A percentile compares a stretch with the other conserved stretches of the same genome.
These are phyloP conservation scores for Coelinius sp. DNA, from an alignment of 2,888 invertebrate genomes.

Conservation along the genomic window DNA sequence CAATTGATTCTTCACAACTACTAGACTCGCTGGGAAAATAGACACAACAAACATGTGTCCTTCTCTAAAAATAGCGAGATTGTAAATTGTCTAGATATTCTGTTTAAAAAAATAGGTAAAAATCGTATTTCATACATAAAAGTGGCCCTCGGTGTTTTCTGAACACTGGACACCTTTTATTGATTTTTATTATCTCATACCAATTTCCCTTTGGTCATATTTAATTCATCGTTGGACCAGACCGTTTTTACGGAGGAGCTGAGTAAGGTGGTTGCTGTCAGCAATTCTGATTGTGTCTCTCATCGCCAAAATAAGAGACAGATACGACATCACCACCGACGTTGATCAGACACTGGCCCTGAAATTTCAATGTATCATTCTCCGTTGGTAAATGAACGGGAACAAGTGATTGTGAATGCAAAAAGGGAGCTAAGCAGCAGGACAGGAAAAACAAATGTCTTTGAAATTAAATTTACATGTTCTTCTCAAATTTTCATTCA, in stretches of 20 bases:
- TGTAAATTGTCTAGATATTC: background rate
- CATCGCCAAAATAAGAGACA: conserved; percentile 79
- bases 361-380: conserved; percentile 64
- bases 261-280: conserved; percentile 67
- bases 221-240: background rate
- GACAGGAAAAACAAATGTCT: background rate
- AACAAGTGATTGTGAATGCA: background rate
- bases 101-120: background rate
- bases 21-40: background rate
- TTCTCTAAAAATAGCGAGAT: background rate
- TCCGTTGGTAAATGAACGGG: background rate
- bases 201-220: background rate
- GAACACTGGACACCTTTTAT: background rate
- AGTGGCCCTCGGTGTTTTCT: background rate
- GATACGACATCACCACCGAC: conserved; percentile 95
- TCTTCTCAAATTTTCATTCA: too few species aligned
- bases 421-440: background rate
- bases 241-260: conserved; percentile 60
- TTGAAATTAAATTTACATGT: background rate
- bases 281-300: conserved; percentile 63
- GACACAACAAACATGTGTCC: background rate
- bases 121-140: background rate
- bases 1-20: background rate
- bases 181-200: background rate
- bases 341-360: conserved; percentile 96